These are phyloP conservation scores for Ophion ellenae DNA, from an alignment of 2,888 invertebrate genomes.

Conservation along the genomic window DNA sequence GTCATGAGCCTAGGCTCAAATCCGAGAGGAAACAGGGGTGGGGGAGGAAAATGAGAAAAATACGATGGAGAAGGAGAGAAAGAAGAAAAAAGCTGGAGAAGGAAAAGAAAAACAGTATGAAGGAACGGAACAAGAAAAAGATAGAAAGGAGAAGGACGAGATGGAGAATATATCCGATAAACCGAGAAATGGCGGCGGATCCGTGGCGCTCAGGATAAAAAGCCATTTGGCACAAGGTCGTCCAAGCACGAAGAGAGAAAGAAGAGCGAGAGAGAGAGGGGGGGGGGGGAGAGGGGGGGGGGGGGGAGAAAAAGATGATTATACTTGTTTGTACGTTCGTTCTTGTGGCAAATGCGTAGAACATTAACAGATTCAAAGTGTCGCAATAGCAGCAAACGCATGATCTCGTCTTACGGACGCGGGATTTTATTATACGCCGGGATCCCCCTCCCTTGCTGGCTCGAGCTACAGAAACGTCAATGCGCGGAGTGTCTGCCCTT, in stretches of 20 bases:
- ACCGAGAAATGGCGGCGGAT: conserved; percentile 61
- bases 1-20: no score
- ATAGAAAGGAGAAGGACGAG: neutral
- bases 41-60: no score
- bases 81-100: neutral
- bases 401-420: conserved; percentile 39
- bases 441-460: neutral
- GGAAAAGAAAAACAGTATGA: neutral
- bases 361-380: conserved; percentile 40
- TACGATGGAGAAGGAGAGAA: neutral
- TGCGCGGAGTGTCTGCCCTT: neutral
- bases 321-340: conserved; percentile 38
- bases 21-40: no score
- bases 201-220: conserved; percentile 77
- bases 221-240: conserved; percentile 80
- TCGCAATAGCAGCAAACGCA: conserved; percentile 51
- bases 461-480: conserved; percentile 2
- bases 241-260: conserved; percentile 64
- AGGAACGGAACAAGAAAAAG: no score
- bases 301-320: conserved; percentile 26
- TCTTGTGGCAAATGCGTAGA: conserved; percentile 33
- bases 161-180: conserved; percentile 14
- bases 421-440: conserved; percentile 3
- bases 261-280: conserved; percentile 50
- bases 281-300: conserved; percentile 63